Percentiles rank a stretch among this genome's conserved stretches.
These are phyloP conservation scores for Thymelicus lineola DNA, from an alignment of 2,888 invertebrate species.

Conservation along the genomic window DNA sequence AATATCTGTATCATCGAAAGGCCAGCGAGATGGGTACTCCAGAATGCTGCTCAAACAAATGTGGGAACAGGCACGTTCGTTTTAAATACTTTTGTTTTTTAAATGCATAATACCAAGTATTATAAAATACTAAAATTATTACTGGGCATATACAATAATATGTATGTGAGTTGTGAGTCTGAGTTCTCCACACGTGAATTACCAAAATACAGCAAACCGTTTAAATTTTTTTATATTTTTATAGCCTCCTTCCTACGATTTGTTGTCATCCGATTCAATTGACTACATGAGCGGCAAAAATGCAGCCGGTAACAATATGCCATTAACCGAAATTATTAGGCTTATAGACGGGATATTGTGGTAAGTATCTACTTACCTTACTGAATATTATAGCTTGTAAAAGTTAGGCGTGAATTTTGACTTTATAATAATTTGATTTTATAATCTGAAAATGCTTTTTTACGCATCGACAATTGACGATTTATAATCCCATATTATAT, in stretches of 20 bases:
- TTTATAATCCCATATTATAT: too few species aligned
- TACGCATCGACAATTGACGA: too few species aligned
- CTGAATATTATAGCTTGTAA: too few species aligned
- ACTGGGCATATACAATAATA: too few species aligned
- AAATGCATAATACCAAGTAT: too few species aligned
- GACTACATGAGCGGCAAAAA: constrained; percentile 47
- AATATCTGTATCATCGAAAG: constrained; percentile 71
- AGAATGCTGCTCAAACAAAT: constrained; percentile 72
- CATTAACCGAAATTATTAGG: constrained; percentile 63
- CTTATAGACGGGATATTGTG: constrained; percentile 75
- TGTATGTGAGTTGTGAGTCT: too few species aligned
- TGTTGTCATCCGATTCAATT: constrained; percentile 61
- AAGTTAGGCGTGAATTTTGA: too few species aligned
- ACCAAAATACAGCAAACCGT: too few species aligned
- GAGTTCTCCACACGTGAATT: too few species aligned
- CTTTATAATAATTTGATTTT: too few species aligned
- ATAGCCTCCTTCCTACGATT: constrained; percentile 73
- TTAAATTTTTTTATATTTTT: constrained; percentile 37
- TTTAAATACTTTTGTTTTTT: background rate
- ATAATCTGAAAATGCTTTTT: too few species aligned
- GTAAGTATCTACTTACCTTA: constrained; percentile 49
- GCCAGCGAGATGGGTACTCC: constrained; percentile 73
- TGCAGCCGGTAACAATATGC: constrained; percentile 65
- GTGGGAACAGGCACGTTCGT: constrained; percentile 70
- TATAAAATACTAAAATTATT: too few species aligned